Percentiles rank a stretch among this genome's conserved stretches.
phyloP scores from a whole-genome alignment of 1,140 invertebrate genomes.

The Maniola jurtina region DNA sequence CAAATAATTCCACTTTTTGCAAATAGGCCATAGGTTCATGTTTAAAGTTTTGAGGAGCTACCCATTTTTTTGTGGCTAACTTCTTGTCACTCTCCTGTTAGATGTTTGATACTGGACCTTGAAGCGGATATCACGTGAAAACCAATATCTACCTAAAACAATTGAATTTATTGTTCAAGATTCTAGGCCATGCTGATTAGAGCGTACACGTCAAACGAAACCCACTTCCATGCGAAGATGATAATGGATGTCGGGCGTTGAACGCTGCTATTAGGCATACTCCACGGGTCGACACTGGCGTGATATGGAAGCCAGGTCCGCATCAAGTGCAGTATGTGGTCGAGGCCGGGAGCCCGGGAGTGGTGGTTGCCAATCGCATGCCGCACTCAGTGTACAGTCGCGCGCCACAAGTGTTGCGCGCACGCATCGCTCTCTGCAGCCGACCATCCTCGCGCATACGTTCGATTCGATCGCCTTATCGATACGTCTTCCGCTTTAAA shows the following conservation, averaged over 20 bases:
- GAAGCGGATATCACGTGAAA: neutral
- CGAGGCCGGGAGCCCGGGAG: constrained; percentile 67
- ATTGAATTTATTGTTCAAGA: constrained; percentile 32
- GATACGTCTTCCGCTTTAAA: constrained; percentile 48
- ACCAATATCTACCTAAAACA: constrained; percentile 11
- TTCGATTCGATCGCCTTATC: constrained; percentile 52
- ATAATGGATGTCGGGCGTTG: constrained; percentile 56
- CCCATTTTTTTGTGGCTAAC: neutral
- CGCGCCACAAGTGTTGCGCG: constrained; percentile 70
- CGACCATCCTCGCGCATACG: constrained; percentile 45
- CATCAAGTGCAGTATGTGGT: constrained; percentile 53
- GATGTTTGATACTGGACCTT: neutral
- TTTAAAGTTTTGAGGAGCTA: neutral
- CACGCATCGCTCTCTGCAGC: constrained; percentile 57
- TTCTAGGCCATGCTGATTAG: constrained; percentile 45
- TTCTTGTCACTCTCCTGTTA: neutral
- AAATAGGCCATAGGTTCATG: neutral
- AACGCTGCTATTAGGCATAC: constrained; percentile 51
- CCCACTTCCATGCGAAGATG: constrained; percentile 42
- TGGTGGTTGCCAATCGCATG: constrained; percentile 58
- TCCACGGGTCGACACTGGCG: constrained; percentile 59
- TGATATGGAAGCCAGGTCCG: constrained; percentile 62
- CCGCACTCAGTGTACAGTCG: constrained; percentile 67
- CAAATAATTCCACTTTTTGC: constrained; percentile 33
- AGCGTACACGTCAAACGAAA: constrained; percentile 30